phyloP scores from a whole-genome alignment of 2,797 vertebrate species.

The Nyctalus aviator region DNA sequence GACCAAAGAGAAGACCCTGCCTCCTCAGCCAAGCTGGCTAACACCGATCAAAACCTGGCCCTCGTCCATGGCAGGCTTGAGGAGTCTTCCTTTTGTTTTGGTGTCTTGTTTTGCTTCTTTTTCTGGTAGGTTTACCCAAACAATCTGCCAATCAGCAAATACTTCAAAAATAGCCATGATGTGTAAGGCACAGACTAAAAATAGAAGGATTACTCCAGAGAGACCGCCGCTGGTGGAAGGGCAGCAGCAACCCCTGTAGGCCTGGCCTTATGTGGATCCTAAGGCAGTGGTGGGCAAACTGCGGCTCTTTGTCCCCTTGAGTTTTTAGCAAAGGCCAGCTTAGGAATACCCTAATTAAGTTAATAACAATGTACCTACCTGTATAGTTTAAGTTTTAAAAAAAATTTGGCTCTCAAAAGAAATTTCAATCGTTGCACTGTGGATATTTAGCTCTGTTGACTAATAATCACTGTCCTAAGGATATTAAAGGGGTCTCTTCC shows the following conservation, averaged over 20 bases:
- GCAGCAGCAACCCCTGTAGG: neutral
- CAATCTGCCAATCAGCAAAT: conserved; percentile 39
- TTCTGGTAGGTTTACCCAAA: neutral
- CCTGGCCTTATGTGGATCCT: neutral
- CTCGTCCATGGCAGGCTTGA: neutral
- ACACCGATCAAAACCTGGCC: neutral
- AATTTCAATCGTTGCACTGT: too few species aligned
- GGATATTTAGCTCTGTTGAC: too few species aligned
- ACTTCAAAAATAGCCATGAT: neutral
- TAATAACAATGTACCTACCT: too few species aligned
- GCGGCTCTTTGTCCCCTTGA: too few species aligned
- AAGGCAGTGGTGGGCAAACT: neutral
- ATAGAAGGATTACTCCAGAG: neutral
- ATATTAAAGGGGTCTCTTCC: neutral
- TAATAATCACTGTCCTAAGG: neutral
- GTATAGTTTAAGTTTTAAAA: too few species aligned
- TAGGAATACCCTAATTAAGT: too few species aligned
- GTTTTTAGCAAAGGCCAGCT: too few species aligned
- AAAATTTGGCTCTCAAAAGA: too few species aligned
- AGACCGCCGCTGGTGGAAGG: neutral
- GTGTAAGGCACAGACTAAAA: neutral
- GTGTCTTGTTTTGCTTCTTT: neutral
- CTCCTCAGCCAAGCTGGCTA: neutral
- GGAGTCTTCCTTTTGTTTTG: neutral
- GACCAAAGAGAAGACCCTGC: neutral